Evolutionary conservation across 2,888 invertebrate species (phyloP).

Genomic region (Tuta absoluta): DNA sequence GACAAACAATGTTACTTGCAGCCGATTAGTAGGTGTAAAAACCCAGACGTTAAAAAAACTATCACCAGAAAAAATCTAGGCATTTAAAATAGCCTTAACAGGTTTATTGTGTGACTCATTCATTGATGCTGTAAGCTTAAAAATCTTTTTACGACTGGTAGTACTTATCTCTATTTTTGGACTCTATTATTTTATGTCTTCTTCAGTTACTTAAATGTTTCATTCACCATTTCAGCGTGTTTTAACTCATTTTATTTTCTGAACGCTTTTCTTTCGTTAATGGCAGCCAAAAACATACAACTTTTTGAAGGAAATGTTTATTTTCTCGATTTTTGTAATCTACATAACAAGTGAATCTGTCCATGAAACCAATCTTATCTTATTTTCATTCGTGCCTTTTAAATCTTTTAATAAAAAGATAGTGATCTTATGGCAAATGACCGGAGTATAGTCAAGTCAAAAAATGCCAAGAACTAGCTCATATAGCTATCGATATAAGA

Average conservation of each 20-base stretch:
- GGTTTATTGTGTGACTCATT: conserved; percentile 14
- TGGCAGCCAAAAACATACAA: too few relatives aligned
- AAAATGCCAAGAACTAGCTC: not conserved
- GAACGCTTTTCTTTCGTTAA: too few relatives aligned
- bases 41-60: conserved; percentile 15
- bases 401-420: conserved; percentile 6
- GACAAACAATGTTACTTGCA: not conserved
- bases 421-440: not conserved
- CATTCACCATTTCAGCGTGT: not conserved
- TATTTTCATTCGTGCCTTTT: not conserved
- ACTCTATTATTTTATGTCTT: not conserved
- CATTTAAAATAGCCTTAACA: not conserved
- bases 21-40: not conserved
- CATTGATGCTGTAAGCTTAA: conserved; percentile 3
- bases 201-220: too few relatives aligned
- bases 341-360: not conserved
- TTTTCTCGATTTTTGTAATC: too few relatives aligned
- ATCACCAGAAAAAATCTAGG: conserved; percentile 1
- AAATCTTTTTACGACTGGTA: not conserved
- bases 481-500: not conserved
- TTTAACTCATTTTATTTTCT: too few relatives aligned
- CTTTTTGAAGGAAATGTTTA: too few relatives aligned
- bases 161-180: not conserved
- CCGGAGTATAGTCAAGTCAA: not conserved
- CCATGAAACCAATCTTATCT: not conserved